Percentiles rank a stretch among this genome's conserved stretches.
Evolutionary conservation across 2,888 invertebrate genomes (phyloP).

Genomic region (Myopa tessellatipennis): DNA sequence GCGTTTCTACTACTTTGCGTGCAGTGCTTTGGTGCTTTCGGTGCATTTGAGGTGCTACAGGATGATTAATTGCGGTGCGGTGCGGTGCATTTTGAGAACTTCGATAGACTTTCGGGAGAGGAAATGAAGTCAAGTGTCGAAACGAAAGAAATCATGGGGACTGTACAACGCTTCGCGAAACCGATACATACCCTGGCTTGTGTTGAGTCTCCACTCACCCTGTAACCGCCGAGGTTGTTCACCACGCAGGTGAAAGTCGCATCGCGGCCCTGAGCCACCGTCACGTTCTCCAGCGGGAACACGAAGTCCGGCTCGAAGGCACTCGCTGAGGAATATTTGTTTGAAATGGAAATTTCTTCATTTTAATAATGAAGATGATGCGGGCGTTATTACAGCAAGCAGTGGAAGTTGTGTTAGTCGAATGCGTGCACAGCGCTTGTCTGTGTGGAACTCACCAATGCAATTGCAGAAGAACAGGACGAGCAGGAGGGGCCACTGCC

Average conservation of each 20-base stretch:
- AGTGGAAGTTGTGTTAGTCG: constrained; percentile 7
- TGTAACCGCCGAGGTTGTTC: constrained; percentile 80
- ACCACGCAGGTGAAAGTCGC: constrained; percentile 84
- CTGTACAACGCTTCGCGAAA: constrained; percentile 56
- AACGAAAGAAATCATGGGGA: constrained; percentile 8
- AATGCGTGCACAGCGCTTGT: neutral
- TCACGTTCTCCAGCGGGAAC: constrained; percentile 80
- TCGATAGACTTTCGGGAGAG: constrained; percentile 29
- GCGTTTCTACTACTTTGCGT: no score
- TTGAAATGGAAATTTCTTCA: constrained; percentile 65
- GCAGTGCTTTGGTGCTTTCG: neutral
- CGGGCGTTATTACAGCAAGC: constrained; percentile 49
- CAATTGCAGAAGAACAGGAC: constrained; percentile 63
- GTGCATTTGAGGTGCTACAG: neutral
- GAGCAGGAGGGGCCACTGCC: constrained; percentile 60
- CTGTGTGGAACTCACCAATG: constrained; percentile 60
- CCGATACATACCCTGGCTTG: constrained; percentile 87
- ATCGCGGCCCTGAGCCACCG: constrained; percentile 81
- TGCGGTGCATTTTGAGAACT: constrained; percentile 8
- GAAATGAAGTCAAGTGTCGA: constrained; percentile 33
- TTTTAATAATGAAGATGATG: constrained; percentile 56
- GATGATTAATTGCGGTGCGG: neutral
- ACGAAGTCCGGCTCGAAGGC: constrained; percentile 82
- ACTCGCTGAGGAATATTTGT: constrained; percentile 69
- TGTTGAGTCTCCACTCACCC: constrained; percentile 88